These are phyloP conservation scores for Hippopotamus amphibius DNA, from an alignment of 2,113 vertebrate species.

Conservation along the genomic window DNA sequence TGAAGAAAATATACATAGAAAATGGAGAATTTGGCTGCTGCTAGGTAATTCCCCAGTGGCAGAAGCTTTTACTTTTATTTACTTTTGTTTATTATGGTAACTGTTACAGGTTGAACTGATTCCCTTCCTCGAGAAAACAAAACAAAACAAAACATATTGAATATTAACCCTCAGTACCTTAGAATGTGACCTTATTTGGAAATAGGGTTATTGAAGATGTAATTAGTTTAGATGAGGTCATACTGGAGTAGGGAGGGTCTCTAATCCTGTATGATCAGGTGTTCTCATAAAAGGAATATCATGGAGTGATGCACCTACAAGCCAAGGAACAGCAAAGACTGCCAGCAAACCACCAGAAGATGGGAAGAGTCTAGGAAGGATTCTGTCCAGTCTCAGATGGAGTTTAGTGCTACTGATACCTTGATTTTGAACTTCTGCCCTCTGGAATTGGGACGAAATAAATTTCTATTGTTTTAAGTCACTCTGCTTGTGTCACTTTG, in stretches of 20 bases:
- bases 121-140: too few species aligned
- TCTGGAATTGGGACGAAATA: neutral
- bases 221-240: neutral
- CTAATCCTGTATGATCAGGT: neutral
- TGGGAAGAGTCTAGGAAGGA: neutral
- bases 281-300: neutral
- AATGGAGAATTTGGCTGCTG: neutral
- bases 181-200: constrained; percentile 19
- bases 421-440: neutral
- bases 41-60: neutral
- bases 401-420: neutral
- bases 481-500: neutral
- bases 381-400: neutral
- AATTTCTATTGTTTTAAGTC: neutral
- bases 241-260: neutral
- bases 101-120: neutral
- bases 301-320: neutral
- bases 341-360: neutral
- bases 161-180: neutral
- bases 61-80: neutral
- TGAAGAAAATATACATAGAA: neutral
- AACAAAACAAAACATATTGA: neutral
- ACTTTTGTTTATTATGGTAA: neutral
- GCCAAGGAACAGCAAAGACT: too few species aligned
- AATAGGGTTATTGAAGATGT: neutral